These are phyloP conservation scores for Uria lomvia DNA, from an alignment of 2,113 vertebrate genomes.

Conservation along the genomic window DNA sequence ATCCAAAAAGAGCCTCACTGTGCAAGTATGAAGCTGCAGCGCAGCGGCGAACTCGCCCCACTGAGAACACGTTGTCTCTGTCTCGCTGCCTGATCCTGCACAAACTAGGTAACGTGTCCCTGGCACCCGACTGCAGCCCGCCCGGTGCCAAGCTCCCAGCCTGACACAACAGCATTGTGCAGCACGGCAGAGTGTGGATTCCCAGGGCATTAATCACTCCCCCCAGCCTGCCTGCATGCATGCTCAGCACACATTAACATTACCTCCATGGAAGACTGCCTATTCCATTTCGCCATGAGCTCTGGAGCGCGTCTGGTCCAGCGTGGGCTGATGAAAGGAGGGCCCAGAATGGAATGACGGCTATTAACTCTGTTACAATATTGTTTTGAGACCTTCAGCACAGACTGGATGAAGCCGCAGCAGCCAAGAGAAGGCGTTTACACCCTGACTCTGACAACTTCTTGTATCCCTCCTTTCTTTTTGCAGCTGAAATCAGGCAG, in stretches of 20 bases:
- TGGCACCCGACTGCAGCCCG: neutral
- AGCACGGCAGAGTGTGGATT: conserved; percentile 3
- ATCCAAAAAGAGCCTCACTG: conserved; percentile 22
- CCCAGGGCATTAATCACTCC: conserved; percentile 36
- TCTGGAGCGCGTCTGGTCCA: neutral
- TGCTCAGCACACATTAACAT: neutral
- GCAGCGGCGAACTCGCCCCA: neutral
- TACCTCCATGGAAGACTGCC: conserved; percentile 7
- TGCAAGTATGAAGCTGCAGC: neutral
- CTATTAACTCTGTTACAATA: conserved; percentile 7
- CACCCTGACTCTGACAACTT: neutral
- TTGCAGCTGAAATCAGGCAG: neutral
- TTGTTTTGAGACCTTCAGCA: neutral
- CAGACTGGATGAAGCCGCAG: neutral
- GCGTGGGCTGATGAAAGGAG: neutral
- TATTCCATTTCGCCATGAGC: neutral
- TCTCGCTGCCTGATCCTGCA: neutral
- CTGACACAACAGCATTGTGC: conserved; percentile 20
- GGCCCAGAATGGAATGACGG: neutral
- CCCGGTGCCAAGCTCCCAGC: neutral
- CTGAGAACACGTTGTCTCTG: neutral
- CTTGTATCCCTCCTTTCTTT: neutral
- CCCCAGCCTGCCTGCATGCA: neutral
- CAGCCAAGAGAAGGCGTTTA: neutral
- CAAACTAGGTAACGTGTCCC: conserved; percentile 20